Percentiles rank a stretch among this genome's conserved stretches.
Evolutionary conservation across 2,888 invertebrate genomes (phyloP).

Genomic region (Tholera decimalis): DNA sequence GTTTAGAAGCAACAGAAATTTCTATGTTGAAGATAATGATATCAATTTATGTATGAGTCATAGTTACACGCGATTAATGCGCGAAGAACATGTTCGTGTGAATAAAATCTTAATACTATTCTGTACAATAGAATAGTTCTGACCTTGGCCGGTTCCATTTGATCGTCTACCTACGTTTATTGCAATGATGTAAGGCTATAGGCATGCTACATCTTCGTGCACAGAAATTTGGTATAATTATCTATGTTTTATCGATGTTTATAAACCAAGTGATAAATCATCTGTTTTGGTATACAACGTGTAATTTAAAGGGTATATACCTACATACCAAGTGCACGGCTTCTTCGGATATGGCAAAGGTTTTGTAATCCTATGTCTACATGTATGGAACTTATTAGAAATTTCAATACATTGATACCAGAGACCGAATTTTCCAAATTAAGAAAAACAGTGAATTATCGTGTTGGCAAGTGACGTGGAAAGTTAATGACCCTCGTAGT

Average conservation of each 20-base stretch:
- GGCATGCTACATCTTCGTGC: conserved; percentile 54
- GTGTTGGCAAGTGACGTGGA: too few relatives aligned
- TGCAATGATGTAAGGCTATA: conserved; percentile 67
- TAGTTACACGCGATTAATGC: conserved; percentile 52
- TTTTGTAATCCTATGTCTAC: too few relatives aligned
- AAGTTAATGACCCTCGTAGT: too few relatives aligned
- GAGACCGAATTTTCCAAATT: too few relatives aligned
- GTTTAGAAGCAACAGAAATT: conserved; percentile 26
- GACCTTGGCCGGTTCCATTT: conserved; percentile 83
- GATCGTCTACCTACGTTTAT: conserved; percentile 59
- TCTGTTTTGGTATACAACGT: too few relatives aligned
- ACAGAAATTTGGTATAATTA: conserved; percentile 47
- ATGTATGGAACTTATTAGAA: too few relatives aligned
- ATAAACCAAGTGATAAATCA: conserved; percentile 27
- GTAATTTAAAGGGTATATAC: conserved; percentile 34
- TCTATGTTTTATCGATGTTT: conserved; percentile 49
- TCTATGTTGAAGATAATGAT: conserved; percentile 45
- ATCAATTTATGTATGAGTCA: conserved; percentile 64
- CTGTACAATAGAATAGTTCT: conserved; percentile 85
- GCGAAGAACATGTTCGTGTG: conserved; percentile 65
- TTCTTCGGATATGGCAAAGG: too few relatives aligned
- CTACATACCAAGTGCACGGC: too few relatives aligned
- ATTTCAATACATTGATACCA: too few relatives aligned
- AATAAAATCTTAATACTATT: conserved; percentile 73
- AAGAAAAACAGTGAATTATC: too few relatives aligned